phyloP scores from a whole-genome alignment of 53 echinoderm and acorn worm genomes.

The Stichopus horrens region DNA sequence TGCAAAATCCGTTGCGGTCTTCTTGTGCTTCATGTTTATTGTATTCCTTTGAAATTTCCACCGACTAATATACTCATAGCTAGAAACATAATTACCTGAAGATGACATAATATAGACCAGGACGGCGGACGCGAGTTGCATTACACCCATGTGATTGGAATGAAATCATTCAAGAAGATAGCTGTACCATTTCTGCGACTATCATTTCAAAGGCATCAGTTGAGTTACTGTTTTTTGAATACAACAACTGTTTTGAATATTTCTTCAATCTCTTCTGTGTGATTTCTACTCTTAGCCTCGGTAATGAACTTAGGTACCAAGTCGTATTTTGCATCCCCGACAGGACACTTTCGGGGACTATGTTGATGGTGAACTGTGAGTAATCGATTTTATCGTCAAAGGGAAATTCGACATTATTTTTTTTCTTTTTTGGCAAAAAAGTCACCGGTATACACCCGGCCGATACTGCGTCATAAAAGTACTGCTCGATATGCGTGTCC shows the following conservation, averaged over 20 bases:
- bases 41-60: no score
- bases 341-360: slow-evolving; percentile 72
- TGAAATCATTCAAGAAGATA: slow-evolving; percentile 45
- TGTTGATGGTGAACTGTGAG: slow-evolving; percentile 69
- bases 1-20: no score
- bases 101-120: no score
- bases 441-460: slow-evolving; percentile 93
- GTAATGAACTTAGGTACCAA: slow-evolving; percentile 59
- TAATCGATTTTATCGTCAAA: slow-evolving; percentile 80
- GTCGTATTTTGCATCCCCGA: slow-evolving; percentile 62
- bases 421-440: slow-evolving; percentile 70
- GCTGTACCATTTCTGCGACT: slow-evolving; percentile 72
- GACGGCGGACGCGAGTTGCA: no score
- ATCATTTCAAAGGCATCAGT: slow-evolving; percentile 76
- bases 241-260: slow-evolving; percentile 68
- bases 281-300: slow-evolving; percentile 66
- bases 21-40: no score
- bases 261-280: slow-evolving; percentile 69
- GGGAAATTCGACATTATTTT: slow-evolving; percentile 61
- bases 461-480: slow-evolving; percentile 85
- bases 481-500: slow-evolving; percentile 75
- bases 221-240: slow-evolving; percentile 60
- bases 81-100: no score
- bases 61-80: no score
- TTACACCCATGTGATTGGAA: background rate